Evolutionary conservation across 1,140 invertebrate genomes (phyloP).

Genomic region (Teleogryllus occipitalis): DNA sequence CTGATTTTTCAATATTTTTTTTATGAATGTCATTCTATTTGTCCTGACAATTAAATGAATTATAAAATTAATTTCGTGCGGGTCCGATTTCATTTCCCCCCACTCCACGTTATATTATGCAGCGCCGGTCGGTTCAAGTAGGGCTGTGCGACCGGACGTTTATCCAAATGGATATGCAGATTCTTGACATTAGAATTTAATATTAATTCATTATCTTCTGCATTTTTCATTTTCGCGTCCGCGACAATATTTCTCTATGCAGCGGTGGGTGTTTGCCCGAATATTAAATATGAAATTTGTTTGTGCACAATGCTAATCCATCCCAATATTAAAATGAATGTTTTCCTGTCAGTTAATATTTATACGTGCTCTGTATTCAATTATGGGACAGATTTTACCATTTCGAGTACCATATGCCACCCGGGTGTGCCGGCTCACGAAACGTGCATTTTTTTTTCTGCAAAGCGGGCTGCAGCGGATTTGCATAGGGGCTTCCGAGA

Average conservation of each 20-base stretch:
- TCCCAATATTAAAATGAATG: conserved; percentile 2
- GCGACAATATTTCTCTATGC: not conserved
- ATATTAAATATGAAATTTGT: not conserved
- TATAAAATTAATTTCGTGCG: not conserved
- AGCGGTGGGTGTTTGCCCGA: not conserved
- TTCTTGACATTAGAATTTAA: not conserved
- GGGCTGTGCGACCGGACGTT: not conserved
- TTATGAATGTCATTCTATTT: too few relatives aligned
- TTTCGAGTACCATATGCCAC: not conserved
- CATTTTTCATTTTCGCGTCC: not conserved
- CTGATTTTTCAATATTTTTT: too few relatives aligned
- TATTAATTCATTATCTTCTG: not conserved
- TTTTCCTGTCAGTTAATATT: conserved; percentile 5
- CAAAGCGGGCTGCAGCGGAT: not conserved
- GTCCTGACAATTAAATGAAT: not conserved
- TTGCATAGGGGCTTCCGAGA: not conserved
- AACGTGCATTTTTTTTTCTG: not conserved
- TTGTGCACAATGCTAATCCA: not conserved
- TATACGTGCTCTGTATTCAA: not conserved
- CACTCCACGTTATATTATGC: not conserved
- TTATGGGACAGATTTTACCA: not conserved
- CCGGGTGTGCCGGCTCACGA: not conserved
- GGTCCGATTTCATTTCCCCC: not conserved
- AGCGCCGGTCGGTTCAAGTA: not conserved
- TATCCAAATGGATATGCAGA: not conserved